phyloP scores from a whole-genome alignment of 1,140 invertebrate species.

The Drosophila subobscura region DNA sequence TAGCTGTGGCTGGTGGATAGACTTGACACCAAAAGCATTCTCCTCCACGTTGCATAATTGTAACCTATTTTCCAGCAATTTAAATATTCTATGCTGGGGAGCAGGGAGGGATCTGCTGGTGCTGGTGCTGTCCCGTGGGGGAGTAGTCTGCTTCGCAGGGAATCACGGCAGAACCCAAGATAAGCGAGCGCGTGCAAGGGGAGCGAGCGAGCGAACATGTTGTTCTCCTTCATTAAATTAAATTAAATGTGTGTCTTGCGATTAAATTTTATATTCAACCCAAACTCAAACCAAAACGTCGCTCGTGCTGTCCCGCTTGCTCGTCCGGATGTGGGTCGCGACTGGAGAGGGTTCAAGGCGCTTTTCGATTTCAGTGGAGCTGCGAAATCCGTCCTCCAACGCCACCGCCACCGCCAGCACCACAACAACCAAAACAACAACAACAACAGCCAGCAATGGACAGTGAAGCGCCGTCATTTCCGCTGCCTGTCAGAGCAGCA shows the following conservation, averaged over 20 bases:
- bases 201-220: slow-evolving; percentile 21
- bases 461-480: slow-evolving; percentile 54
- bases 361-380: slow-evolving; percentile 48
- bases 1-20: no score
- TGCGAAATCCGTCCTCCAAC: slow-evolving; percentile 25
- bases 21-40: background rate
- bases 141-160: slow-evolving; percentile 8
- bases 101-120: no score
- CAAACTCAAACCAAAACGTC: slow-evolving; percentile 1
- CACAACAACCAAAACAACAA: slow-evolving; percentile 1
- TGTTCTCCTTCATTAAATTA: slow-evolving; percentile 55
- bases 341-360: slow-evolving; percentile 42
- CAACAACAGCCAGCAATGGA: slow-evolving; percentile 25
- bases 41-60: slow-evolving; percentile 26
- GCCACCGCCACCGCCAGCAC: background rate
- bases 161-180: slow-evolving; percentile 45
- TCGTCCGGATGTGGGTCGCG: slow-evolving; percentile 5
- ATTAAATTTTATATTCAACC: slow-evolving; percentile 58
- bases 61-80: slow-evolving; percentile 35
- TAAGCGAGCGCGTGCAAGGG: slow-evolving; percentile 38
- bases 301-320: background rate
- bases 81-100: slow-evolving; percentile 24
- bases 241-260: slow-evolving; percentile 61
- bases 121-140: slow-evolving; percentile 12
- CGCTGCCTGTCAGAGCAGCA: slow-evolving; percentile 53